Evolutionary conservation across 1,140 invertebrate genomes (phyloP).

Genomic region (Melipona quadrifasciata): DNA sequence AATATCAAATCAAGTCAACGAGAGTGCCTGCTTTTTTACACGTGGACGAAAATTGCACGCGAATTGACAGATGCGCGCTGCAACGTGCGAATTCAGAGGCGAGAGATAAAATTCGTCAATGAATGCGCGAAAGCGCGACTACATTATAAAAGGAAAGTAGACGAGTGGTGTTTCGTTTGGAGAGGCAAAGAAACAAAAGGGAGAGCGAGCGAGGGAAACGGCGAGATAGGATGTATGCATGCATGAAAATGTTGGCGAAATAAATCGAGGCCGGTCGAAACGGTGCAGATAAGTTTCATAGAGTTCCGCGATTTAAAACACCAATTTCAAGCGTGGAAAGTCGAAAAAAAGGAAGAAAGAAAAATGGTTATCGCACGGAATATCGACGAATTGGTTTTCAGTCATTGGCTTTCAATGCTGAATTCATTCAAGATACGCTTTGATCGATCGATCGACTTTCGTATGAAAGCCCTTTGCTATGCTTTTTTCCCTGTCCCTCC

Average conservation of each 20-base stretch:
- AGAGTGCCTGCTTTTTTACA: no score
- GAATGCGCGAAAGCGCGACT: background rate
- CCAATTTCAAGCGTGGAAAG: constrained; percentile 6
- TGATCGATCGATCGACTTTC: constrained; percentile 23
- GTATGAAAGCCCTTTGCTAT: background rate
- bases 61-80: background rate
- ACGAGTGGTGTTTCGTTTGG: background rate
- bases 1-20: no score
- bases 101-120: background rate
- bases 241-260: constrained; percentile 7
- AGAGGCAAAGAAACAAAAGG: background rate
- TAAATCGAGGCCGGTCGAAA: background rate
- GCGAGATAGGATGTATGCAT: background rate
- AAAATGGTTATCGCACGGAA: constrained; percentile 7
- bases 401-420: constrained; percentile 11
- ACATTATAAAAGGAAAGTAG: background rate
- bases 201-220: background rate
- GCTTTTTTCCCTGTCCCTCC: background rate
- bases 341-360: background rate
- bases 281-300: background rate
- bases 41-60: no score
- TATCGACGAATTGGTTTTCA: constrained; percentile 31
- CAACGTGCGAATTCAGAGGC: background rate
- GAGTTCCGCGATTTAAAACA: constrained; percentile 13
- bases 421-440: constrained; percentile 40